Percentiles rank a stretch among this genome's conserved stretches.
These are phyloP conservation scores for Macaca mulatta DNA, from an alignment of 2,113 vertebrate genomes.

Conservation along the genomic window DNA sequence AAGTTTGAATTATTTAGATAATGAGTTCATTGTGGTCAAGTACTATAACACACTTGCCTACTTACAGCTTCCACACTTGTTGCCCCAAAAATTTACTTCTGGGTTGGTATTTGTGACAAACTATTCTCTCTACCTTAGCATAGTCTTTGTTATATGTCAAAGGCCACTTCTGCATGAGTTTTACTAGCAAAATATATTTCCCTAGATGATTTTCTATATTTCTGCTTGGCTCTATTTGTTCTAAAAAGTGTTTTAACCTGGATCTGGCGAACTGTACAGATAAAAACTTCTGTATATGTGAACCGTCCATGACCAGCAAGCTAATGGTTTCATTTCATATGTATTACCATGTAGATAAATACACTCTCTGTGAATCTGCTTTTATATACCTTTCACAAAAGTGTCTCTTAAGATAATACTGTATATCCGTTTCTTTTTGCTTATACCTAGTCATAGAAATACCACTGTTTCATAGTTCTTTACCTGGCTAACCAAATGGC, in stretches of 20 bases:
- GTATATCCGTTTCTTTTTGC: background rate
- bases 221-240: background rate
- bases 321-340: background rate
- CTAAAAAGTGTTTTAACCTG: background rate
- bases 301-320: background rate
- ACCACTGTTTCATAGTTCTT: background rate
- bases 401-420: background rate
- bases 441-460: background rate
- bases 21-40: background rate
- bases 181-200: background rate
- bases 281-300: background rate
- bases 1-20: conserved; percentile 52
- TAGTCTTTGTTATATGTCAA: background rate
- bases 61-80: background rate
- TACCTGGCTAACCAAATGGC: background rate
- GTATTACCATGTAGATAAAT: background rate
- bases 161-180: background rate
- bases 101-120: background rate
- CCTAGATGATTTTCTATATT: background rate
- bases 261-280: background rate
- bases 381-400: background rate
- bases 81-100: background rate
- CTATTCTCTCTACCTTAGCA: background rate
- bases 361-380: background rate
- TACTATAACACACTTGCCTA: background rate